Percentiles rank a stretch among this genome's conserved stretches.
Evolutionary conservation across 2,113 vertebrate genomes (phyloP).

Genomic region (Eira barbara): DNA sequence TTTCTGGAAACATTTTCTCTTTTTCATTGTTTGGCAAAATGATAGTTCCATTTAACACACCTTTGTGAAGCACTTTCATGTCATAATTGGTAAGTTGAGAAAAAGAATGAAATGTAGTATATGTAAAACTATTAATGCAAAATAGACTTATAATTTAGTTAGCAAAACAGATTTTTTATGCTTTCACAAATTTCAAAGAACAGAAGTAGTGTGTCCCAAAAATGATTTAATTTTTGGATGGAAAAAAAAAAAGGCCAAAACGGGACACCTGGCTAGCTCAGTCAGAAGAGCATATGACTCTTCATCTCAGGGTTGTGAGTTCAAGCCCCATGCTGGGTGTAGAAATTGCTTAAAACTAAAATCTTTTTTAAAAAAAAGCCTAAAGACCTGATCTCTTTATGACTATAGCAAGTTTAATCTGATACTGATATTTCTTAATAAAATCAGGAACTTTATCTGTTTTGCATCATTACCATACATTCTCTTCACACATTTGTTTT

Average conservation of each 20-base stretch:
- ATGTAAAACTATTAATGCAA: background rate
- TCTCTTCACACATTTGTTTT: slow-evolving; percentile 5
- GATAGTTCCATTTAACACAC: background rate
- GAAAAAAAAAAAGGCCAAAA: background rate
- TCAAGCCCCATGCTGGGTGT: background rate
- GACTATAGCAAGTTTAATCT: background rate
- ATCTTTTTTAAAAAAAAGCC: background rate
- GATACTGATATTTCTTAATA: background rate
- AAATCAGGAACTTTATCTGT: background rate
- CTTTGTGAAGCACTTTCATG: background rate
- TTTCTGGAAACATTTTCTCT: slow-evolving; percentile 29
- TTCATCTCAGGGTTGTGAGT: background rate
- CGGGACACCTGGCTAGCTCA: background rate
- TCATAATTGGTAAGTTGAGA: slow-evolving; percentile 12
- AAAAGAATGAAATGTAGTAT: background rate
- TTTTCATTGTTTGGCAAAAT: background rate
- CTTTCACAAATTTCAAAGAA: background rate
- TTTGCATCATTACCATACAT: background rate
- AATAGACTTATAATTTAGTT: background rate
- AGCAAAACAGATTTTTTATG: background rate
- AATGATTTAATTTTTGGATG: background rate
- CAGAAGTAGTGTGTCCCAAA: background rate
- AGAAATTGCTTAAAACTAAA: background rate
- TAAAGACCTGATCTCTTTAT: background rate
- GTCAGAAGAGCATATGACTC: background rate